These are phyloP conservation scores for Cheilosia vernalis DNA, from an alignment of 2,888 invertebrate genomes.

Conservation along the genomic window DNA sequence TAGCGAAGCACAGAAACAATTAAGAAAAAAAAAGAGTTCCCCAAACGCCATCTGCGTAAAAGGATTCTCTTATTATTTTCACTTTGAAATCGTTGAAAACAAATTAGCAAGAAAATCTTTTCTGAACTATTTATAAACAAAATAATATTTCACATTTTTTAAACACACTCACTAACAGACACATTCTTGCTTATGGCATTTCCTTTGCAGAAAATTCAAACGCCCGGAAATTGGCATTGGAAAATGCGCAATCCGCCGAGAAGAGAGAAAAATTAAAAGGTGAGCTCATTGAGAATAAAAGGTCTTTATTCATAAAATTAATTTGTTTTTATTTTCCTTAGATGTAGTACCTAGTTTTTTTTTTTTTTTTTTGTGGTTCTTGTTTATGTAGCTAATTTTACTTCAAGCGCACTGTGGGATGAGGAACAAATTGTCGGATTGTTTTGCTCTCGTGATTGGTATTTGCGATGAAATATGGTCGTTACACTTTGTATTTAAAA, in stretches of 20 bases:
- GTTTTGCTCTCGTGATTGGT: conserved; percentile 8
- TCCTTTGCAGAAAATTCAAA: conserved; percentile 72
- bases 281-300: conserved; percentile 65
- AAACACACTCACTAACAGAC: conserved; percentile 19
- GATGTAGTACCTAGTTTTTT: conserved; percentile 5
- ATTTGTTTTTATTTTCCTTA: conserved; percentile 22
- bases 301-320: conserved; percentile 34
- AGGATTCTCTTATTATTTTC: neutral
- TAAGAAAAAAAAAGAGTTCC: neutral
- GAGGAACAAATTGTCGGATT: conserved; percentile 19
- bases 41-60: conserved; percentile 12
- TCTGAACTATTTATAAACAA: conserved; percentile 50
- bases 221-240: conserved; percentile 74
- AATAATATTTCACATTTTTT: conserved; percentile 50
- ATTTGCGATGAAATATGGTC: neutral
- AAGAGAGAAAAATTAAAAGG: conserved; percentile 74
- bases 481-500: neutral
- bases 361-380: conserved; percentile 18
- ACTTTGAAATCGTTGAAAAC: conserved; percentile 1
- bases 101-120: conserved; percentile 2
- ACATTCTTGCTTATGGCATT: conserved; percentile 57
- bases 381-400: conserved; percentile 49
- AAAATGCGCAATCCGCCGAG: conserved; percentile 73
- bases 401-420: conserved; percentile 4
- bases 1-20: conserved; percentile 2